A percentile compares a stretch with the other conserved stretches of the same genome.
Conservation (phyloP, 53 echinoderm and acorn worm species). For the Pentamera pediparva region DNA sequence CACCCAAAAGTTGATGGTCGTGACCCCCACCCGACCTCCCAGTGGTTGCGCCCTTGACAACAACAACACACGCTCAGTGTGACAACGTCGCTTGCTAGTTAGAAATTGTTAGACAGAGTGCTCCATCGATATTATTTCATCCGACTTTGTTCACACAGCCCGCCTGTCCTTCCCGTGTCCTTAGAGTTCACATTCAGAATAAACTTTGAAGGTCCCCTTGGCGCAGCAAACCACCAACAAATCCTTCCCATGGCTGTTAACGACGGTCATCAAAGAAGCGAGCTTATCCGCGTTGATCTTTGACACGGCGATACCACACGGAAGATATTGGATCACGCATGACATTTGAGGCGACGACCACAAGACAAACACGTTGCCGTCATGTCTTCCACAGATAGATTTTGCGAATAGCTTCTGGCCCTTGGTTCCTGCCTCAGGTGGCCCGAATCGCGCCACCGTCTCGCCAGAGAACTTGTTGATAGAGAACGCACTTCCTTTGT, state of each 20-base stretch:
- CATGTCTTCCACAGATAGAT: constrained; percentile 7
- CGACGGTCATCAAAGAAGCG: neutral
- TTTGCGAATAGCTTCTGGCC: neutral
- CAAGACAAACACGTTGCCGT: constrained; percentile 3
- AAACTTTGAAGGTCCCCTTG: neutral
- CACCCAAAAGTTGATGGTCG: too few species aligned
- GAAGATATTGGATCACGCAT: neutral
- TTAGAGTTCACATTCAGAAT: neutral
- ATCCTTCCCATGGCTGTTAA: neutral
- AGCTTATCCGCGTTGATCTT: neutral
- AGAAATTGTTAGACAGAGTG: too few species aligned
- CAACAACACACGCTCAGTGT: too few species aligned
- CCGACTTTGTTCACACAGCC: too few species aligned
- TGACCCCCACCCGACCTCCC: too few species aligned
- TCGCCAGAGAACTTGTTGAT: constrained; percentile 3
- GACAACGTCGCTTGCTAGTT: too few species aligned
- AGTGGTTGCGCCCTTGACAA: too few species aligned
- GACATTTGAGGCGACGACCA: neutral
- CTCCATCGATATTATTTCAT: too few species aligned
- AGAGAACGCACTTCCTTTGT: neutral
- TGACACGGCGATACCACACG: constrained; percentile 1
- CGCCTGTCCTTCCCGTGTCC: too few species aligned
- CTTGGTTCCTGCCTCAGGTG: neutral
- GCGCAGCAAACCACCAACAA: neutral
- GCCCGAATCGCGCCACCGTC: neutral